Conservation (phyloP, 2,797 vertebrate species). For the Erpetoichthys calabaricus region DNA sequence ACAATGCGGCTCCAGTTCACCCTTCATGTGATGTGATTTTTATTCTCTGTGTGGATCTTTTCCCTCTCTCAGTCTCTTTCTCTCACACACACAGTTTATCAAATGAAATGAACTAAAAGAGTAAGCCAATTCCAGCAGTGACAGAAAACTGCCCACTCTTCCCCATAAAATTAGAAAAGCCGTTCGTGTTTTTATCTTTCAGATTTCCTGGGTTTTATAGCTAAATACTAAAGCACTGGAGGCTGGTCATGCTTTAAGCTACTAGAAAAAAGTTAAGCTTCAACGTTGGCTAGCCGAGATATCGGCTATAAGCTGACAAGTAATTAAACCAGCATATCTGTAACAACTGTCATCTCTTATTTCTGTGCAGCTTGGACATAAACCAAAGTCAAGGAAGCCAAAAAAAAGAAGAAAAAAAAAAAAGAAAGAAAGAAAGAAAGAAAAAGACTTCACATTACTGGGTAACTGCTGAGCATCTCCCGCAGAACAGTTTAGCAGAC, state of each 20-base stretch:
- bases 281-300: slow-evolving; percentile 83
- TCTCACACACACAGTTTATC: slow-evolving; percentile 31
- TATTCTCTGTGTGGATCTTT: slow-evolving; percentile 53
- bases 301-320: slow-evolving; percentile 95
- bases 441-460: slow-evolving; percentile 54
- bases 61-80: slow-evolving; percentile 34
- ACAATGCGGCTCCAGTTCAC: slow-evolving; percentile 29
- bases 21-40: slow-evolving; percentile 57
- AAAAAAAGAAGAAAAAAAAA: slow-evolving; percentile 31
- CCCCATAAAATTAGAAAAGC: slow-evolving; percentile 64
- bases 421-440: slow-evolving; percentile 38
- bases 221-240: slow-evolving; percentile 78
- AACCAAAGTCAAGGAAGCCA: slow-evolving; percentile 69
- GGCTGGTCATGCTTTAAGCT: slow-evolving; percentile 92
- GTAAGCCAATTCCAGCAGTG: slow-evolving; percentile 58
- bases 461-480: slow-evolving; percentile 63
- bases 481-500: slow-evolving; percentile 73
- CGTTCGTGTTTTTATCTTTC: slow-evolving; percentile 65
- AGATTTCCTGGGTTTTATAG: slow-evolving; percentile 73
- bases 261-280: slow-evolving; percentile 90
- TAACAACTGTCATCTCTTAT: slow-evolving; percentile 97
- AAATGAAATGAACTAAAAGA: slow-evolving; percentile 43
- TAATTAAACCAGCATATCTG: slow-evolving; percentile 95
- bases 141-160: slow-evolving; percentile 62
- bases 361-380: slow-evolving; percentile 83